phyloP scores from a whole-genome alignment of 2,113 vertebrate species.

The Carassius gibelio region DNA sequence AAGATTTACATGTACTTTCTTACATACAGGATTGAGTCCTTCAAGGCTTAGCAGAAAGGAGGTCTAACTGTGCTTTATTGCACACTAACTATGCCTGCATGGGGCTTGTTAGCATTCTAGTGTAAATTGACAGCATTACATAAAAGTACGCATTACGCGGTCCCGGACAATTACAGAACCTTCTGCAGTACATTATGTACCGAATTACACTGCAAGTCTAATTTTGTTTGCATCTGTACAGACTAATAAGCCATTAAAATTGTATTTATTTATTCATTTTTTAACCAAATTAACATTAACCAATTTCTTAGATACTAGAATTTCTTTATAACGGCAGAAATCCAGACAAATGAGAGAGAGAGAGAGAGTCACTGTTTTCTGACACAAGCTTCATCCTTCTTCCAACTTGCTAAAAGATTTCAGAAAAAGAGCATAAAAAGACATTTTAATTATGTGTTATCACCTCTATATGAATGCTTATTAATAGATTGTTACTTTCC shows the following conservation, averaged over 20 bases:
- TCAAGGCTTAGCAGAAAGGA: background rate
- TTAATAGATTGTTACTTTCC: background rate
- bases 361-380: background rate
- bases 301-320: background rate
- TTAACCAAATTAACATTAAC: background rate
- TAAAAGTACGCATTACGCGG: background rate
- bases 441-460: background rate
- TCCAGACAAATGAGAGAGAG: too few species aligned
- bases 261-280: background rate
- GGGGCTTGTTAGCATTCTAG: constrained; percentile 12
- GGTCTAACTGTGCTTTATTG: background rate
- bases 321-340: too few species aligned
- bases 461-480: background rate
- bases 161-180: background rate
- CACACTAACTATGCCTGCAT: background rate
- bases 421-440: background rate
- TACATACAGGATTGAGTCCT: background rate
- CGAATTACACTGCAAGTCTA: background rate
- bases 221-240: background rate
- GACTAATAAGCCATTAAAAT: constrained; percentile 6
- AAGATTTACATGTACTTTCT: background rate
- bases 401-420: background rate
- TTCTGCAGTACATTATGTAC: background rate
- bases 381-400: background rate
- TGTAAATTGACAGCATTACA: constrained; percentile 12